These are phyloP conservation scores for Centropyge bicolor DNA, from an alignment of 2,797 vertebrate genomes.

Conservation along the genomic window DNA sequence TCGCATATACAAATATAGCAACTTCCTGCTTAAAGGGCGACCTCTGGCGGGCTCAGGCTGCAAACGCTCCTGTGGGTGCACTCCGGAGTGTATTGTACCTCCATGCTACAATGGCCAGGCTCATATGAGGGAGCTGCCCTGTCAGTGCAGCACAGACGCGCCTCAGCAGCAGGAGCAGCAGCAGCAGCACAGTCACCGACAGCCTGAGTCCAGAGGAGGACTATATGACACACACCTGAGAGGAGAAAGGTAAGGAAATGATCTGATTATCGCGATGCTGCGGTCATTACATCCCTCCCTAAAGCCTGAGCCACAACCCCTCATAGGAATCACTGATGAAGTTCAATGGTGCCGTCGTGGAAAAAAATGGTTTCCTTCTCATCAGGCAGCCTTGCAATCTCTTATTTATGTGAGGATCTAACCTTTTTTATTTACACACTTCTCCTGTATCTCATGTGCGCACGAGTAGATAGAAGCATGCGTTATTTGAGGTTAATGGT, in stretches of 20 bases:
- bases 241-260: slow-evolving; percentile 60
- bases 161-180: slow-evolving; percentile 45
- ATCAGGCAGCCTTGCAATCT: slow-evolving; percentile 14
- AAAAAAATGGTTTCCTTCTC: slow-evolving; percentile 49
- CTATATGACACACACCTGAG: slow-evolving; percentile 46
- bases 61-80: slow-evolving; percentile 11
- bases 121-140: slow-evolving; percentile 60
- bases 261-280: neutral
- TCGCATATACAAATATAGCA: neutral
- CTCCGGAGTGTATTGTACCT: slow-evolving; percentile 43
- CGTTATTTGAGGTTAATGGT: slow-evolving; percentile 25
- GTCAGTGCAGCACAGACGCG: slow-evolving; percentile 49
- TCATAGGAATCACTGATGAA: slow-evolving; percentile 66
- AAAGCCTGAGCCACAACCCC: slow-evolving; percentile 51
- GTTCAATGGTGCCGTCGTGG: slow-evolving; percentile 62
- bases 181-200: neutral
- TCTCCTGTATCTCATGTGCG: neutral
- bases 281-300: neutral
- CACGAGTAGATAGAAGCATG: neutral
- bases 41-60: slow-evolving; percentile 60
- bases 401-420: neutral
- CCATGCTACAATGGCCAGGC: slow-evolving; percentile 73
- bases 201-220: slow-evolving; percentile 27
- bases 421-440: neutral
- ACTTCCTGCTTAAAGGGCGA: slow-evolving; percentile 40